phyloP scores from a whole-genome alignment of 2,797 vertebrate genomes.

The Orientallactaga sibirica region DNA sequence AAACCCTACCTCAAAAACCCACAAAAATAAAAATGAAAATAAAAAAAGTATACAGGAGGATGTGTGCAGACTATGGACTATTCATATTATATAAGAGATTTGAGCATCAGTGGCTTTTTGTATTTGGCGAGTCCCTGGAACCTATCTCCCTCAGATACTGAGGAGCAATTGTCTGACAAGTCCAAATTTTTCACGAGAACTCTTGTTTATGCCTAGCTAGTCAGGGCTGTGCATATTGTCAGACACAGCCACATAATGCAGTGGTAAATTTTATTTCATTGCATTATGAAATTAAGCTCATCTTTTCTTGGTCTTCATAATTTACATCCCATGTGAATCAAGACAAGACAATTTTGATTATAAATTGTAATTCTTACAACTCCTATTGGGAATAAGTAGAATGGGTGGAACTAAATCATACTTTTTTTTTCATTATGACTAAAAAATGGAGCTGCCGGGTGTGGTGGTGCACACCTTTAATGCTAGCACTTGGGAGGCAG shows the following conservation, averaged over 20 bases:
- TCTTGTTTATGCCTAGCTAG: neutral
- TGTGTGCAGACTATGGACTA: neutral
- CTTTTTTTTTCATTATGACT: neutral
- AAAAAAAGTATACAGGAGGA: neutral
- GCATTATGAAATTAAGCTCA: constrained; percentile 25
- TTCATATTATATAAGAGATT: neutral
- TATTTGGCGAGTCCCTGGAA: neutral
- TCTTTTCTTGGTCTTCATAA: constrained; percentile 50
- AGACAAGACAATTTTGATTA: constrained; percentile 11
- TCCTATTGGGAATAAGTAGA: neutral
- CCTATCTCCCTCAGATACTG: neutral
- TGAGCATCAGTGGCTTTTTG: neutral
- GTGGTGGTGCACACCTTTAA: too few species aligned
- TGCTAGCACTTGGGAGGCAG: too few species aligned
- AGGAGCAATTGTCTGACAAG: neutral
- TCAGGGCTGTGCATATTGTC: neutral
- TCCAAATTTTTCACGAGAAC: constrained; percentile 27
- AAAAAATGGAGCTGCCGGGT: too few species aligned
- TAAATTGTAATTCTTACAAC: constrained; percentile 45
- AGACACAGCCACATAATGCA: neutral
- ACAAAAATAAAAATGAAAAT: too few species aligned
- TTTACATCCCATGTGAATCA: constrained; percentile 6
- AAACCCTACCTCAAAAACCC: too few species aligned
- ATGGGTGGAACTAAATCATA: neutral
- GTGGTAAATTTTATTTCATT: constrained; percentile 30